phyloP scores from a whole-genome alignment of 2,888 invertebrate genomes.

The Prenolepis imparis region DNA sequence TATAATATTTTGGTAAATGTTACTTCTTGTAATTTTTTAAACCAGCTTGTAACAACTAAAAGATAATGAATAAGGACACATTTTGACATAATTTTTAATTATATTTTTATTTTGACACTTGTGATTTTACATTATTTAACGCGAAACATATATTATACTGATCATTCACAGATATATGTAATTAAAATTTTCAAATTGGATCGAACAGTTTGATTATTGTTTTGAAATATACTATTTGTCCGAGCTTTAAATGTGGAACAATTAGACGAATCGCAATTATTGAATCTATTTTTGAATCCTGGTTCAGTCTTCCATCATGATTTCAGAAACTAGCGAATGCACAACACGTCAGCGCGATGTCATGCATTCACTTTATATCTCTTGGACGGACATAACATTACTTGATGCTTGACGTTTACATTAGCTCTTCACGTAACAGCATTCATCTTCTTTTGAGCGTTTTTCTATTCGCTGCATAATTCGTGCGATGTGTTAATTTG shows the following conservation, averaged over 20 bases:
- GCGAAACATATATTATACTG: neutral
- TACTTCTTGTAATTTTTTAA: constrained; percentile 1
- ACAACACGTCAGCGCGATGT: neutral
- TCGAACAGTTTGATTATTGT: neutral
- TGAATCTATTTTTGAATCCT: neutral
- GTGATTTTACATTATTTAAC: neutral
- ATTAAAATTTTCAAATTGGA: neutral
- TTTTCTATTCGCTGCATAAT: neutral
- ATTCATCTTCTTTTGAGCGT: neutral
- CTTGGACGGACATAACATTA: neutral
- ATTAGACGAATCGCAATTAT: neutral
- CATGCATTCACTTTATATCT: neutral
- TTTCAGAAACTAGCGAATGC: neutral
- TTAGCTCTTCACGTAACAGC: neutral
- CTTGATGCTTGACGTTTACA: neutral
- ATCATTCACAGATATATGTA: neutral
- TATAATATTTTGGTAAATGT: neutral
- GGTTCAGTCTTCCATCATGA: neutral
- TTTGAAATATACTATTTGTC: neutral
- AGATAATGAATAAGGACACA: neutral
- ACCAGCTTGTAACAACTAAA: neutral
- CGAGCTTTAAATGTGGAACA: neutral
- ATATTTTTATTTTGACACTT: neutral
- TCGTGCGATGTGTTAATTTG: neutral
- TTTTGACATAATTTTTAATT: neutral